Base-by-base conservation (phyloP, 2,113 vertebrate species). In the Misgurnus anguillicaudatus region DNA sequence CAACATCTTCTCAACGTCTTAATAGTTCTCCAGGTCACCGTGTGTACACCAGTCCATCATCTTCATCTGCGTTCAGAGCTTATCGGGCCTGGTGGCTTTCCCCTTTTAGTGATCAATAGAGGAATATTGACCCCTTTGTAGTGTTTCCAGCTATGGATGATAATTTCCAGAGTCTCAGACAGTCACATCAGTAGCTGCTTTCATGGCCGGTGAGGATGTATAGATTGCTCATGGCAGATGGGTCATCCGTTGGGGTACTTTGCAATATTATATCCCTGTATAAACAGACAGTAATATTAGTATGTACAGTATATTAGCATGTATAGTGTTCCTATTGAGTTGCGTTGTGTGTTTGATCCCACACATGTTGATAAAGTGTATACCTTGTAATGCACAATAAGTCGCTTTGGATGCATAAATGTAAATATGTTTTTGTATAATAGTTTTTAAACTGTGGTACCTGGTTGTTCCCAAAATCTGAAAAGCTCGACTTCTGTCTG, bases 161-260 rank as follows among this genome's bases (percentile, higher is more conserved):
- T 19, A 21, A 47, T 67, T 42, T 36, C 9, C 58, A 47, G 11
- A 4, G 0, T 21, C 24, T 11, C 10, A 45, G n/a, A 7, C 10
- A 51, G 55, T 17, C 48, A 6, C 60, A n/a, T 76, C 79, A 94
- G 86, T 90, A 93, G 80, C 90, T 93, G 88, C 89, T 94, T 87
- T 94, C 90, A 1, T 94, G 93, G 62, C 93, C 93, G 0, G 92
- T 92, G 57, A 94, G 90, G 42, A 94, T 94, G 83, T 94, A 94
- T 64, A 94, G 89, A 84, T 93, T 94, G 85, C 93, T 93, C 68
- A 90, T 86, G 0, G 91, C 92, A 9, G 78, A 83, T 0, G 92
- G 92, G 63, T 93, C 88, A 31, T 87, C 91, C 0, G 92, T 94
- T 1, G 92, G 92, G 3, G 87, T 91, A 85, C 93, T 94, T 88